Evolutionary conservation across 2,797 vertebrate genomes (phyloP).

Genomic region (Pseudotriccus pelzelni): DNA sequence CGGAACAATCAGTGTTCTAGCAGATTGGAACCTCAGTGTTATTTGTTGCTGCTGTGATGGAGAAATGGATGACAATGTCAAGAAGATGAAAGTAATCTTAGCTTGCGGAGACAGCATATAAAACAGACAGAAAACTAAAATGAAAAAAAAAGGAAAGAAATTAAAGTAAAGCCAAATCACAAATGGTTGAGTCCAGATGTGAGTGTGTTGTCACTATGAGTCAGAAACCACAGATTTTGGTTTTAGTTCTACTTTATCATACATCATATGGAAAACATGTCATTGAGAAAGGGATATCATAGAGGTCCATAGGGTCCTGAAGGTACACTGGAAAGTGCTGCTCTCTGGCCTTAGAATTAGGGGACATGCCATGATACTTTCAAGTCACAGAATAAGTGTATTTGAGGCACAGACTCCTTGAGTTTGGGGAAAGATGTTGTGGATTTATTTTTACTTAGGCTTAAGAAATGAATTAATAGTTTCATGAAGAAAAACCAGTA

Average conservation of each 20-base stretch:
- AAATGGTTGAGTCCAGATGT: neutral
- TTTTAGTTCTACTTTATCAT: neutral
- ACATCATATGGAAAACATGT: neutral
- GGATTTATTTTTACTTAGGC: neutral
- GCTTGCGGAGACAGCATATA: conserved; percentile 37
- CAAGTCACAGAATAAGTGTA: neutral
- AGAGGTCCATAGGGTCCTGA: neutral
- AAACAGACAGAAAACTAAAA: conserved; percentile 45
- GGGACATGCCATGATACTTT: neutral
- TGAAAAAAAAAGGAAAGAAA: conserved; percentile 32
- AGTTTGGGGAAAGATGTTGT: neutral
- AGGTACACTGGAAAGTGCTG: neutral
- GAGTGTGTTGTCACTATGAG: neutral
- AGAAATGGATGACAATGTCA: conserved; percentile 13
- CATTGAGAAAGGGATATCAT: neutral
- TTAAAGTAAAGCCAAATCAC: conserved; percentile 32
- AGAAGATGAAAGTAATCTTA: conserved; percentile 42
- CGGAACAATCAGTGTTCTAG: conserved; percentile 17
- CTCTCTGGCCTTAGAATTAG: neutral
- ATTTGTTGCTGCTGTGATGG: neutral
- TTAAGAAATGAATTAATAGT: neutral
- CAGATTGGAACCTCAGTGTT: neutral
- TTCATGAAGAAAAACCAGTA: neutral
- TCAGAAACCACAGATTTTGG: neutral
- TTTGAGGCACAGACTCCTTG: neutral